Evolutionary conservation across 2,888 invertebrate genomes (phyloP).

Genomic region (Cerastis leucographa): DNA sequence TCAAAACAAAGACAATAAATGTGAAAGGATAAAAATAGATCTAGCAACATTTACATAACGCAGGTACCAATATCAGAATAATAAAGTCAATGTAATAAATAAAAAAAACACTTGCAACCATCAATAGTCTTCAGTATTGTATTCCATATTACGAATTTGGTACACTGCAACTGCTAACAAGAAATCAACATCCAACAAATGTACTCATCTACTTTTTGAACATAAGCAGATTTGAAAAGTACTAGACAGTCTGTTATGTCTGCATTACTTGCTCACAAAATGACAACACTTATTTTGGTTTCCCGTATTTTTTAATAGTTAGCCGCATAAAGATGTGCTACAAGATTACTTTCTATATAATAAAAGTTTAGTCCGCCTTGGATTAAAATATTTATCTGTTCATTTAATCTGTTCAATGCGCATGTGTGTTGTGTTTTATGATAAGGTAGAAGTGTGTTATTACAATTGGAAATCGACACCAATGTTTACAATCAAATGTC

Average conservation of each 20-base stretch:
- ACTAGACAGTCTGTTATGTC: not conserved
- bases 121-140: not conserved
- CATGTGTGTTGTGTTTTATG: not conserved
- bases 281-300: not conserved
- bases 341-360: conserved; percentile 10
- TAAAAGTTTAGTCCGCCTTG: no score
- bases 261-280: not conserved
- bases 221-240: not conserved
- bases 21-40: not conserved
- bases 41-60: not conserved
- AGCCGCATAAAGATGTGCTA: not conserved
- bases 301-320: not conserved
- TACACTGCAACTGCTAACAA: not conserved
- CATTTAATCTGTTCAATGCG: conserved; percentile 13
- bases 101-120: not conserved
- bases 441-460: conserved; percentile 16
- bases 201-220: not conserved
- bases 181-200: not conserved
- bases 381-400: conserved; percentile 16
- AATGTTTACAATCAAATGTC: conserved; percentile 37
- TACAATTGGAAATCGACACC: conserved; percentile 20
- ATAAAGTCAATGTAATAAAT: not conserved
- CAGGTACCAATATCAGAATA: not conserved
- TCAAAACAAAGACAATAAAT: not conserved
- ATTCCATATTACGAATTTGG: not conserved